Evolutionary conservation across 2,888 invertebrate species (phyloP), one percentile per base, ranked within the genome.

Genomic region (Flexamia atlantica): DNA sequence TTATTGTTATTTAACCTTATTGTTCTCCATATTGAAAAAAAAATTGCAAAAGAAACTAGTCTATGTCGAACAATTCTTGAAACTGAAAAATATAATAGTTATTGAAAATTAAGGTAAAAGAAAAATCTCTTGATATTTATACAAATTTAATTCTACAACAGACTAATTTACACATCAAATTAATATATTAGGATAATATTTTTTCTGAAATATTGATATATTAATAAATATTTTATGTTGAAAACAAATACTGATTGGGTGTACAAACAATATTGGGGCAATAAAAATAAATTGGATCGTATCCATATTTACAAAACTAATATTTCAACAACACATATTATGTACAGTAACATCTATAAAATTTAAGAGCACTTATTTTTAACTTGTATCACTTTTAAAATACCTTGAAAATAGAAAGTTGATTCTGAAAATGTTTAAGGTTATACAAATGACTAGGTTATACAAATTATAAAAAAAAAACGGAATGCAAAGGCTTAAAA

Each of bases 321-420:
- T 3, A 23, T 12, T 53, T 53, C 23, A 53, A 53, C 53, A 53
- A 53, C 53, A 68, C 28, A 68, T 23, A 30, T 28, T 68, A 68
- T 68, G 3, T 32, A 68, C 68, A 68, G 23, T 53, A 53, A 53
- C 53, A 53, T 23, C 20, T 53, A 53, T 53, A 53, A 53, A 53
- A 53, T 53, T 20, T 68, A 68, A 68, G 68, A 68, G 68, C 68
- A 68, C 68, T 68, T 68, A 30, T 28, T 68, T 68, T 68, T 30
- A 53, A 23, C 7, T 53, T 53, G 4, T 46, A 46, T 46, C 46
- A 46, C 46, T 46, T 46, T 9, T 46, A 36, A 9, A n/a, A n/a
- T n/a, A n/a, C n/a, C n/a, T n/a, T n/a, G n/a, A n/a, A n/a, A n/a
- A n/a, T n/a, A n/a, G n/a, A n/a, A n/a, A n/a, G n/a, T n/a, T n/a